Conservation (phyloP, 1,140 invertebrate species). For the Rhopalosiphum maidis region DNA sequence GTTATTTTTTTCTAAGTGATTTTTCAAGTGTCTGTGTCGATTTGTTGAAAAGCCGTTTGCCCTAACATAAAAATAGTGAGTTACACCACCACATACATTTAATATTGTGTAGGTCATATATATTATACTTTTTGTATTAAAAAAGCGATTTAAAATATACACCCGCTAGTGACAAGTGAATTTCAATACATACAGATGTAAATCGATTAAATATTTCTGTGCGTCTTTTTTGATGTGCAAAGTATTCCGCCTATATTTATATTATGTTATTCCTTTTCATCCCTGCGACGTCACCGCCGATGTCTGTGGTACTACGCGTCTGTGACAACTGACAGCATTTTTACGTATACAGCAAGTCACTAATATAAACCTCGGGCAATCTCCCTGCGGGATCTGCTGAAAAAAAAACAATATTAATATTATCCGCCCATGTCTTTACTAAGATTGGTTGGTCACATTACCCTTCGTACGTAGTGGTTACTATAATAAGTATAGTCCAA, state of each 20-base stretch:
- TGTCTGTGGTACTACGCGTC: not conserved
- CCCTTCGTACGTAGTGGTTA: not conserved
- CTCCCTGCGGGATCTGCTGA: constrained; percentile 5
- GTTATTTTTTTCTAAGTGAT: not conserved
- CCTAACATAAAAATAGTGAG: not conserved
- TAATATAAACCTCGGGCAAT: constrained; percentile 20
- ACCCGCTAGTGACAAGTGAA: constrained; percentile 18
- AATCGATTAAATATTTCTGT: constrained; percentile 4
- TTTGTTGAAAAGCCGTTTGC: not conserved
- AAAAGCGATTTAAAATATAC: not conserved
- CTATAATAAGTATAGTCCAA: constrained; percentile 18
- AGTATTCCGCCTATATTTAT: constrained; percentile 38
- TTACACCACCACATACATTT: not conserved
- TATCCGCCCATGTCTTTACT: constrained; percentile 27
- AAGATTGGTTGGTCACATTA: not conserved
- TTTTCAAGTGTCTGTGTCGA: not conserved
- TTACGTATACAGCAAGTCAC: constrained; percentile 28
- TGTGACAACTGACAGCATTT: constrained; percentile 36
- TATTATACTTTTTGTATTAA: not conserved
- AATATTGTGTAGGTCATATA: not conserved
- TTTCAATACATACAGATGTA: constrained; percentile 38
- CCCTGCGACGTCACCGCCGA: constrained; percentile 14
- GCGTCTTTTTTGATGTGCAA: not conserved
- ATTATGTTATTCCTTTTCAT: constrained; percentile 25
- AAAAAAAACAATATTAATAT: constrained; percentile 45